phyloP scores from a whole-genome alignment of 2,113 vertebrate genomes.

The Psephotus haematonotus region DNA sequence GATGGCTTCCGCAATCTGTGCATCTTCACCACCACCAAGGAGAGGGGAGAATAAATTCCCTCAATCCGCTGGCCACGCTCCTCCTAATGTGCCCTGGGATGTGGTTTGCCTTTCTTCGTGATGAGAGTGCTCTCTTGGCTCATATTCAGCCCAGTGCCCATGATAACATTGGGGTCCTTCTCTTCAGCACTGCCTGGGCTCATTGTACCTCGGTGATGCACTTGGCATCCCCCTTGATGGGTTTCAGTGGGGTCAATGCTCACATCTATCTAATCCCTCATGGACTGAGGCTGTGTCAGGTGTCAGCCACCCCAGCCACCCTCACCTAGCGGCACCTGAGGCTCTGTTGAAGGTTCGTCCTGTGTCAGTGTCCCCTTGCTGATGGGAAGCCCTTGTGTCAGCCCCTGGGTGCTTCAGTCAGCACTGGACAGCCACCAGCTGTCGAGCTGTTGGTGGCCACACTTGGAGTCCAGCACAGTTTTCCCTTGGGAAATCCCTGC shows the following conservation, averaged over 20 bases:
- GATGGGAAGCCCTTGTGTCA: not conserved
- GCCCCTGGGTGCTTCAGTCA: not conserved
- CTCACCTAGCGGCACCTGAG: fast-evolving
- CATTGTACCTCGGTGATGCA: not conserved
- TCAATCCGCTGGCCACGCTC: not conserved
- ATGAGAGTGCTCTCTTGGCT: slow-evolving; percentile 47
- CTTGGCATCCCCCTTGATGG: not conserved
- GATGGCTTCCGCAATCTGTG: not conserved
- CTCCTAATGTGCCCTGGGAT: slow-evolving; percentile 47
- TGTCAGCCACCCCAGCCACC: not conserved
- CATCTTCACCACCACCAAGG: not conserved
- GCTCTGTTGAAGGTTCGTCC: not conserved
- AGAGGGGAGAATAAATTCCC: slow-evolving; percentile 9
- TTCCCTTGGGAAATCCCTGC: not conserved
- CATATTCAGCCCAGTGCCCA: not conserved
- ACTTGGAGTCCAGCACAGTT: not conserved
- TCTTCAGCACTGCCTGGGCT: not conserved
- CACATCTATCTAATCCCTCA: not conserved
- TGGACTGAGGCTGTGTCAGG: not conserved
- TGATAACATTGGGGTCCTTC: not conserved
- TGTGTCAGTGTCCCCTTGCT: fast-evolving
- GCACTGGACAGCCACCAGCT: not conserved
- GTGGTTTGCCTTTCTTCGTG: not conserved
- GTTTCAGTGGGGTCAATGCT: not conserved
- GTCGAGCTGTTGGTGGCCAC: not conserved